Evolutionary conservation across 2,888 invertebrate species (phyloP).

Genomic region (Hypomecis punctinalis): DNA sequence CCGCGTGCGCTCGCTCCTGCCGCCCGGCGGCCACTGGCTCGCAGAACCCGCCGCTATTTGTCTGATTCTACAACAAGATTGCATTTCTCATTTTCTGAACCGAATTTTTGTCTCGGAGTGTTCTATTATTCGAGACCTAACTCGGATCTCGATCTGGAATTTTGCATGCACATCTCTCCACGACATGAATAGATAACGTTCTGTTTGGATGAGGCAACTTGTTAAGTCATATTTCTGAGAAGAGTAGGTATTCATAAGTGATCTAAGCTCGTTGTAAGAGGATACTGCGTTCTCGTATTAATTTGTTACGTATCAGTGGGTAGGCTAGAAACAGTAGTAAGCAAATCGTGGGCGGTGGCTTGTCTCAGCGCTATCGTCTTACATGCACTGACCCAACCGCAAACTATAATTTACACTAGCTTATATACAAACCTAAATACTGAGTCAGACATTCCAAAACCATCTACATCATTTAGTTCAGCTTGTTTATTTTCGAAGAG

Average conservation of each 20-base stretch:
- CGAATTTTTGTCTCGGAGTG: slow-evolving; percentile 56
- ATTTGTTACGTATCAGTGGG: slow-evolving; percentile 70
- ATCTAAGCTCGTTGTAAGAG: slow-evolving; percentile 48
- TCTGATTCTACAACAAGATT: slow-evolving; percentile 79
- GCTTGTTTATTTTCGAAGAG: no score
- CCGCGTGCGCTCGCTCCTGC: slow-evolving; percentile 54
- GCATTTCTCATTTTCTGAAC: slow-evolving; percentile 75
- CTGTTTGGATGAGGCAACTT: slow-evolving; percentile 13
- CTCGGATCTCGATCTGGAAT: slow-evolving; percentile 36
- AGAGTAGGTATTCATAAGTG: slow-evolving; percentile 27
- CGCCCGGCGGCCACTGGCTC: slow-evolving; percentile 56
- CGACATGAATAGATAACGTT: slow-evolving; percentile 6
- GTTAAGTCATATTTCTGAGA: slow-evolving; percentile 6
- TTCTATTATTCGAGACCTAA: slow-evolving; percentile 42
- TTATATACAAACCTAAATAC: not conserved
- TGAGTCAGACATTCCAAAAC: not conserved
- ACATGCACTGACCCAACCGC: slow-evolving; percentile 57
- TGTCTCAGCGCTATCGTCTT: slow-evolving; percentile 63
- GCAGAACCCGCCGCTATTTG: slow-evolving; percentile 78
- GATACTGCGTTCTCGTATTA: slow-evolving; percentile 62
- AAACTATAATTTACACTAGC: slow-evolving; percentile 58
- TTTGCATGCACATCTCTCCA: slow-evolving; percentile 35
- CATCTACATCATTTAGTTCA: not conserved
- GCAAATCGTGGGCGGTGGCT: slow-evolving; percentile 60
- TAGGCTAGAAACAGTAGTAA: slow-evolving; percentile 58